These are phyloP conservation scores for Perca flavescens DNA, from an alignment of 2,113 vertebrate genomes.

Conservation along the genomic window DNA sequence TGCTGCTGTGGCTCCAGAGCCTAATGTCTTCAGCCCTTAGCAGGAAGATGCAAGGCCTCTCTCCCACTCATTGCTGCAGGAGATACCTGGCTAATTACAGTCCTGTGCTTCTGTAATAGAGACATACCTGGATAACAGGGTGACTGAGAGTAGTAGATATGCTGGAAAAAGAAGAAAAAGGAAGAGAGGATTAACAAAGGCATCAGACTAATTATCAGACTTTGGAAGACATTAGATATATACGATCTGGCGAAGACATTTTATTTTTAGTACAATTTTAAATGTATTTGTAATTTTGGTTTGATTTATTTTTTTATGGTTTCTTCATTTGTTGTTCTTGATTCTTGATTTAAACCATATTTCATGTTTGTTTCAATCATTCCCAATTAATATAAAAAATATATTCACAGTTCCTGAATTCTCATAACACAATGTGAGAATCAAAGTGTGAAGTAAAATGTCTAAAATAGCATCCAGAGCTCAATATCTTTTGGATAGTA, in stretches of 20 bases:
- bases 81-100: constrained; percentile 78
- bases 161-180: constrained; percentile 25
- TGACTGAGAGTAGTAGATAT: constrained; percentile 46
- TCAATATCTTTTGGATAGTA: constrained; percentile 17
- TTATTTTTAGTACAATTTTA: not conserved
- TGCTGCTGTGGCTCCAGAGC: constrained; percentile 27
- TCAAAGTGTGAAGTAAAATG: constrained; percentile 24
- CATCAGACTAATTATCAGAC: not conserved
- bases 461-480: constrained; percentile 31
- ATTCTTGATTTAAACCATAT: not conserved
- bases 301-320: not conserved
- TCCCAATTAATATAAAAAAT: not conserved
- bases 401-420: constrained; percentile 9
- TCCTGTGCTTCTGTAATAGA: constrained; percentile 54
- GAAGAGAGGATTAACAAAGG: constrained; percentile 47
- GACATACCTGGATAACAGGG: constrained; percentile 55
- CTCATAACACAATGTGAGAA: constrained; percentile 4
- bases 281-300: not conserved
- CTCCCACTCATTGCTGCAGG: constrained; percentile 66
- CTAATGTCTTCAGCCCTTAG: constrained; percentile 36
- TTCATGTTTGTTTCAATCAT: not conserved
- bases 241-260: not conserved
- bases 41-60: constrained; percentile 62
- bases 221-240: constrained; percentile 7
- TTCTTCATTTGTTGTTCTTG: not conserved